Conservation (phyloP, 1,140 invertebrate genomes). For the Bradynema listronoti region DNA sequence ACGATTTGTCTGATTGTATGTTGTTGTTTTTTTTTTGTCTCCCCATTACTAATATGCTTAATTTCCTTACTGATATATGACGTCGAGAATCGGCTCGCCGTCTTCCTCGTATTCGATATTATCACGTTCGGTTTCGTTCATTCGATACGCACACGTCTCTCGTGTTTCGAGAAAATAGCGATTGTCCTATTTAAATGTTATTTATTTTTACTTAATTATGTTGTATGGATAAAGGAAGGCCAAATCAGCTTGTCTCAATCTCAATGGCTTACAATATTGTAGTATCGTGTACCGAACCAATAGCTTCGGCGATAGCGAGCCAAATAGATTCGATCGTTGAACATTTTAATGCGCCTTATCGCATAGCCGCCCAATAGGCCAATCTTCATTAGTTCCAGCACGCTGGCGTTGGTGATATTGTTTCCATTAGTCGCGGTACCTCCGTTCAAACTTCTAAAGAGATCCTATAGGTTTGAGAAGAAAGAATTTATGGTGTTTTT, state of each 20-base stretch:
- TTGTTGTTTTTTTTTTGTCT: background rate
- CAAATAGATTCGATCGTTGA: conserved; percentile 56
- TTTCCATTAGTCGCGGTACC: conserved; percentile 44
- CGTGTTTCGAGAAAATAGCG: conserved; percentile 50
- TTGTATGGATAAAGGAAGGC: background rate
- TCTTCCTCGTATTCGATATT: conserved; percentile 51
- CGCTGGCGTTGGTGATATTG: conserved; percentile 38
- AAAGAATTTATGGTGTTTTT: no score
- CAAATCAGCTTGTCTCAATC: conserved; percentile 4
- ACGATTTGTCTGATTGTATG: conserved; percentile 8
- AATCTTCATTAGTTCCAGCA: conserved; percentile 46
- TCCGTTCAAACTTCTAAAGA: conserved; percentile 44
- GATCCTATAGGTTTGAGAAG: background rate
- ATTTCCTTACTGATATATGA: conserved; percentile 51
- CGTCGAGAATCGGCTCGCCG: conserved; percentile 42
- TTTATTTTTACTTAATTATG: no score
- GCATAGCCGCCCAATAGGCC: conserved; percentile 51
- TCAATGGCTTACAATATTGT: conserved; percentile 35
- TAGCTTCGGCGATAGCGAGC: conserved; percentile 47
- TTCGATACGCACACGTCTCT: conserved; percentile 52
- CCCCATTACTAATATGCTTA: no score
- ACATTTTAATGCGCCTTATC: conserved; percentile 50
- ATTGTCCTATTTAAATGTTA: conserved; percentile 40
- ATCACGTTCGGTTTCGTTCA: conserved; percentile 44
- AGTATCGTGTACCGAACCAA: conserved; percentile 55